These are phyloP conservation scores for Ginglymostoma cirratum DNA, from an alignment of 2,113 vertebrate genomes.

Conservation along the genomic window DNA sequence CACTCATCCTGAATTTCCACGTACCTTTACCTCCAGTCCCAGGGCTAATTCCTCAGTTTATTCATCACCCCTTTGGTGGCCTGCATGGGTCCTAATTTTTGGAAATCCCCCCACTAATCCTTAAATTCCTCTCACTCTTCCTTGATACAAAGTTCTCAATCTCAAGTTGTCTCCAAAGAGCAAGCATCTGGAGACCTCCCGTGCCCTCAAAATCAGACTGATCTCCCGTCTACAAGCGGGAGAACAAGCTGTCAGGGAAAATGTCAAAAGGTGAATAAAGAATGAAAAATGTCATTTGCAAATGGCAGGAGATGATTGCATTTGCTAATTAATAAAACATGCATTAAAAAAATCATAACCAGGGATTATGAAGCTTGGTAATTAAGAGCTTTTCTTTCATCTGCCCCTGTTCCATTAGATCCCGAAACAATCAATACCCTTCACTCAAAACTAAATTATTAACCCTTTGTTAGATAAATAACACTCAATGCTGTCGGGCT, in stretches of 20 bases:
- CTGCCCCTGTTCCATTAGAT: neutral
- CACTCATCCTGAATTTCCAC: neutral
- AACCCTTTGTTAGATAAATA: neutral
- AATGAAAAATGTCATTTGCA: neutral
- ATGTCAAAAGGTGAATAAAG: neutral
- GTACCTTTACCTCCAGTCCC: neutral
- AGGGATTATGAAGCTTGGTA: neutral
- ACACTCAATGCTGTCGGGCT: neutral
- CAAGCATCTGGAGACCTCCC: neutral
- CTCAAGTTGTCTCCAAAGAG: no score
- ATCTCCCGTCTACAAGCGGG: neutral
- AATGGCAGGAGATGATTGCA: conserved; percentile 13
- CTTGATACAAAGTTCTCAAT: neutral
- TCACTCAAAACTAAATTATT: conserved; percentile 2
- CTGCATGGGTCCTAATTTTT: neutral
- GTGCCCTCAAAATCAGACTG: neutral
- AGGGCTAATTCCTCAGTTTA: neutral
- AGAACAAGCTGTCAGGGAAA: neutral
- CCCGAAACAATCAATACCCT: neutral
- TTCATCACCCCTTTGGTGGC: neutral
- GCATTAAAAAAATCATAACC: neutral
- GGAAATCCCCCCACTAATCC: no score
- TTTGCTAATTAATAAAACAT: conserved; percentile 34
- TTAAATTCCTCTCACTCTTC: no score
- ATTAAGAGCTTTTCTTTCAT: conserved; percentile 14